Evolutionary conservation across 1,140 invertebrate genomes (phyloP).

Genomic region (Sarcophaga bullata): DNA sequence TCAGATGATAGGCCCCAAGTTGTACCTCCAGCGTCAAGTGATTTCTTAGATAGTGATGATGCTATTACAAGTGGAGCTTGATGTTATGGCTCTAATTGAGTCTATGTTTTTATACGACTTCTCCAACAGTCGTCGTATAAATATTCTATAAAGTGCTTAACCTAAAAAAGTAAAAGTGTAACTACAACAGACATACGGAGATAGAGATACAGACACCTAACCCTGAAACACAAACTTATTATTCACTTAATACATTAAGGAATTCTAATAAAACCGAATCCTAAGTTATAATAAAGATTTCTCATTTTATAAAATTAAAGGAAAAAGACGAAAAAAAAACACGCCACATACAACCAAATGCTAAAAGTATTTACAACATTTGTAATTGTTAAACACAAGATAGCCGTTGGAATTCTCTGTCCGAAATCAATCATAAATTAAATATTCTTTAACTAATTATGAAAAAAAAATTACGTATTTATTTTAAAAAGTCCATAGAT

Average conservation of each 20-base stretch:
- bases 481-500: constrained; percentile 32
- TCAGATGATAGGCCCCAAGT: constrained; percentile 29
- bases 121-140: constrained; percentile 15
- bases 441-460: constrained; percentile 10
- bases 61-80: constrained; percentile 32
- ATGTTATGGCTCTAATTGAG: constrained; percentile 35
- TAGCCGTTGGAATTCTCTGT: constrained; percentile 21
- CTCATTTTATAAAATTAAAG: constrained; percentile 13
- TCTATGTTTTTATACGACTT: not conserved
- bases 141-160: constrained; percentile 37
- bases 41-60: constrained; percentile 34
- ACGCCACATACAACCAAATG: not conserved
- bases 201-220: not conserved
- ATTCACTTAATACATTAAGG: constrained; percentile 7
- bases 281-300: not conserved
- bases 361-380: not conserved
- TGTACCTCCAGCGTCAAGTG: constrained; percentile 12
- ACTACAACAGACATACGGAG: constrained; percentile 18
- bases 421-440: not conserved
- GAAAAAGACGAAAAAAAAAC: not conserved
- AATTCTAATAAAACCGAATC: not conserved
- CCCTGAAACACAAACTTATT: not conserved
- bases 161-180: constrained; percentile 15
- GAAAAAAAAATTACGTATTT: constrained; percentile 20
- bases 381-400: not conserved